Evolutionary conservation across 2,113 vertebrate genomes (phyloP), one percentile per base, ranked within the genome.

Genomic region (Galemys pyrenaicus): DNA sequence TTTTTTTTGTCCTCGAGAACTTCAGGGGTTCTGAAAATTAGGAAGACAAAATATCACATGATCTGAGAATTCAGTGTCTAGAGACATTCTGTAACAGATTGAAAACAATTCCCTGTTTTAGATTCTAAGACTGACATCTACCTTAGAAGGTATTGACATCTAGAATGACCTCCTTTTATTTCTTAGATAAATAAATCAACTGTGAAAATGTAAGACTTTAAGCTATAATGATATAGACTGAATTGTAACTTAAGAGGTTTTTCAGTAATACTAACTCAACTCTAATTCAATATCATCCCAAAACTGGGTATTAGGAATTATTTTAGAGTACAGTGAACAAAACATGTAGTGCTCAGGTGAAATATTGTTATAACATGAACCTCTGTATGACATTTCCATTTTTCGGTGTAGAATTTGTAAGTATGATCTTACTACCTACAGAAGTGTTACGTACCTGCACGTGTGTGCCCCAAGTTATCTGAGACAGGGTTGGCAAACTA

Each of bases 111-210:
- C 26, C 8, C 16, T 39, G 8, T 64, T 44, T 65, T 28, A 60
- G n/a, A 56, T 37, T 64, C 26, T 41, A 37, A 41, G 4, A 1
- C 12, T 78, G 39, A 62, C 54, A 56, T 56, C 54, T 22, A 22
- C 54, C 20, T 22, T 56, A 16, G 12, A 74, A 12, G 30, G n/a
- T 81, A 17, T 28, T 82, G 68, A 88, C 44, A 65, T 89, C 24
- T 46, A 58, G 70, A 73, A 89, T 79, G n/a, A 1, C 24, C 22
- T 75, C 49, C 19, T 85, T 91, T 87, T 62, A 81, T 64, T 89
- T 84, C 35, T 24, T 54, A 30, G 87, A 58, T 71, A 92, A 86
- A 54, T 77, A 92, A 91, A 73, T 89, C 30, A 92, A 79, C 22
- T 89, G 3, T 74, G 11, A 70, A 86, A 83, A 51, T 2, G 2